phyloP scores from a whole-genome alignment of 2,797 vertebrate genomes.

The Monodelphis domestica region DNA sequence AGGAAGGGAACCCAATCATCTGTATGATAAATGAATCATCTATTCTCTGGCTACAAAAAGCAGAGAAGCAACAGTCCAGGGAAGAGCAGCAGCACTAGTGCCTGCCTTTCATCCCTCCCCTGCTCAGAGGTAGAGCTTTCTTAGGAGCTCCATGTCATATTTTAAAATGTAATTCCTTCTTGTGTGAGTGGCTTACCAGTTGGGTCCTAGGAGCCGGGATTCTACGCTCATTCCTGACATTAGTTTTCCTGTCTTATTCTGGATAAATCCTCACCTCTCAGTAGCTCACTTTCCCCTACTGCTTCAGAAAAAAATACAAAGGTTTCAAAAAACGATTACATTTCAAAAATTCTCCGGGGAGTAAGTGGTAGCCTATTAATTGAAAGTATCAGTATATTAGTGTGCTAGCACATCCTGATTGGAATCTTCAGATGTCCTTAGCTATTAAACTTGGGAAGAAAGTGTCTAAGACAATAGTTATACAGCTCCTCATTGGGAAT shows the following conservation, averaged over 20 bases:
- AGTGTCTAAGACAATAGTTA: slow-evolving; percentile 64
- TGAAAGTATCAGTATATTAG: slow-evolving; percentile 56
- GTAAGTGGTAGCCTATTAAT: slow-evolving; percentile 54
- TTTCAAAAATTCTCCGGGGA: slow-evolving; percentile 66
- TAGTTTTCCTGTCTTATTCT: background rate
- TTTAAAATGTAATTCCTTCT: slow-evolving; percentile 6
- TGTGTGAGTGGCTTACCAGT: background rate
- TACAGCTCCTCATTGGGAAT: slow-evolving; percentile 35
- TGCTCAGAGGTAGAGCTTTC: background rate
- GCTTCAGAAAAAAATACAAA: slow-evolving; percentile 45
- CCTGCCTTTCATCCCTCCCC: background rate
- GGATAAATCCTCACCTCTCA: background rate
- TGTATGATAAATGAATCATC: slow-evolving; percentile 5
- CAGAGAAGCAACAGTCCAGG: slow-evolving; percentile 10
- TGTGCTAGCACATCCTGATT: slow-evolving; percentile 33
- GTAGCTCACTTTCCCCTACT: background rate
- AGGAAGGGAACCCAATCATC: slow-evolving; percentile 17
- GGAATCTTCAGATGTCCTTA: slow-evolving; percentile 49
- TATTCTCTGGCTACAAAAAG: background rate
- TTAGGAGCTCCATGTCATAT: background rate
- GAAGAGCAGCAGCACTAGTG: slow-evolving; percentile 7
- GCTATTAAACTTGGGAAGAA: slow-evolving; percentile 24
- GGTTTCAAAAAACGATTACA: slow-evolving; percentile 62
- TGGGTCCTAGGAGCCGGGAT: background rate
- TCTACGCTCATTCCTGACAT: background rate